A percentile compares a stretch with the other conserved stretches of the same genome.
These are phyloP conservation scores for Strigops habroptila DNA, from an alignment of 2,113 vertebrate genomes.

Conservation along the genomic window DNA sequence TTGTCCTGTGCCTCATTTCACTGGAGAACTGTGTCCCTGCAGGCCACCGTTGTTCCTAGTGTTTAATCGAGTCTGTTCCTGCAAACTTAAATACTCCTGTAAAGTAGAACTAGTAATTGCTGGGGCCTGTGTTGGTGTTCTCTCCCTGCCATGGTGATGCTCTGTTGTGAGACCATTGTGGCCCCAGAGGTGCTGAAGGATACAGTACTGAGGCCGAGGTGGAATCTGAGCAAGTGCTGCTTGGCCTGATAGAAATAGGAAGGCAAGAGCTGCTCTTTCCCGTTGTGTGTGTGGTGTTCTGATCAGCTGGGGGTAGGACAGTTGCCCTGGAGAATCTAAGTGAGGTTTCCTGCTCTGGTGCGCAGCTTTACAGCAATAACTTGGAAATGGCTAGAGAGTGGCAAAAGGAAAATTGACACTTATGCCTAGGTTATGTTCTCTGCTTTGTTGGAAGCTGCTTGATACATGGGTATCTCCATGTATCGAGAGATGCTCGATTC, in stretches of 20 bases:
- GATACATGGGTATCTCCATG: too few species aligned
- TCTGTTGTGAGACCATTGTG: not conserved
- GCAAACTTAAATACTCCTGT: not conserved
- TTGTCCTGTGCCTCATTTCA: not conserved
- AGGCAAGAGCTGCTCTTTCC: not conserved
- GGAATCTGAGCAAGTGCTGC: not conserved
- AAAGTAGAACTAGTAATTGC: not conserved
- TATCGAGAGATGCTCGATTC: too few species aligned
- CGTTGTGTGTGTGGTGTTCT: not conserved
- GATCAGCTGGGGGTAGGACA: not conserved
- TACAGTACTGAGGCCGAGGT: rapidly evolving
- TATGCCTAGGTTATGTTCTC: not conserved
- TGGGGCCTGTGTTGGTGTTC: not conserved
- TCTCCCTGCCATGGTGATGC: not conserved
- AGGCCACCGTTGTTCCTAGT: not conserved
- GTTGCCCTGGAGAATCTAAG: not conserved
- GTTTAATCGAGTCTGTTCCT: not conserved
- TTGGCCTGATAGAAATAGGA: not conserved
- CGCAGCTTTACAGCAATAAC: not conserved
- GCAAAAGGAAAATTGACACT: not conserved
- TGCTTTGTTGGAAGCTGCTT: not conserved
- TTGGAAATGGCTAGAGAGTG: not conserved
- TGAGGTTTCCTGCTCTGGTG: not conserved
- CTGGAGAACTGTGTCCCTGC: not conserved
- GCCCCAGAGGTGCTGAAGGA: not conserved